Conservation (phyloP, 2,888 invertebrate species). For the Lasioglossum leucozonium region DNA sequence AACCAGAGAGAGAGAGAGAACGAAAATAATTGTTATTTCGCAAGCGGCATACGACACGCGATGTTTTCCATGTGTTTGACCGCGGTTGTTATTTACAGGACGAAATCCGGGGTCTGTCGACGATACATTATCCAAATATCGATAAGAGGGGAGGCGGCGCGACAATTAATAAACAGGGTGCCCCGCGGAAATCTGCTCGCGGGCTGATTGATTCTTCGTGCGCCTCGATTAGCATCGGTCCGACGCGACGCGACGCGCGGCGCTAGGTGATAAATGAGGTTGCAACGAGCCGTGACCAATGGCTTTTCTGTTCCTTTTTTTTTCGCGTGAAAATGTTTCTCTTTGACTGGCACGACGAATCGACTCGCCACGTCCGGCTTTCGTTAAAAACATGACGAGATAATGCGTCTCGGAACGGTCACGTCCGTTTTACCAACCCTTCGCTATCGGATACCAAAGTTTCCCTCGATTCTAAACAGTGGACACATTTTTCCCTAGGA, state of each 20-base stretch:
- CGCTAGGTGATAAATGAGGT: slow-evolving; percentile 67
- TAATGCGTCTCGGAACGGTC: slow-evolving; percentile 43
- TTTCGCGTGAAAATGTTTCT: slow-evolving; percentile 25
- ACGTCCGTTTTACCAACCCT: not conserved
- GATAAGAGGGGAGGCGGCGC: slow-evolving; percentile 11
- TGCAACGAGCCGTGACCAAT: slow-evolving; percentile 56
- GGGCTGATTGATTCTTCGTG: slow-evolving; percentile 64
- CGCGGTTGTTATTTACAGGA: not conserved
- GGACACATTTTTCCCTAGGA: not conserved
- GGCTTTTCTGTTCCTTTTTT: not conserved
- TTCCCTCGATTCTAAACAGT: not conserved
- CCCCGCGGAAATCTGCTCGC: slow-evolving; percentile 47
- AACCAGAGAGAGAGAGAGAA: not conserved
- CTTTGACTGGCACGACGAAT: slow-evolving; percentile 67
- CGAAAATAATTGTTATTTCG: not conserved
- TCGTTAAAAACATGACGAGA: slow-evolving; percentile 69
- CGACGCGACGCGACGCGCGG: slow-evolving; percentile 30
- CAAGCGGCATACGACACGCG: not conserved
- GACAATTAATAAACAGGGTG: slow-evolving; percentile 36
- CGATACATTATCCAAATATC: not conserved
- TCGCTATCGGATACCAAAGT: not conserved
- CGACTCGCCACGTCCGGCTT: slow-evolving; percentile 63
- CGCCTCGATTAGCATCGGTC: slow-evolving; percentile 59
- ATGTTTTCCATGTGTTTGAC: not conserved
- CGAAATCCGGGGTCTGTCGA: not conserved